Percentiles rank a stretch among this genome's conserved stretches.
These are phyloP conservation scores for Epinephelus cyanopodus DNA, from an alignment of 2,113 vertebrate species.

Conservation along the genomic window DNA sequence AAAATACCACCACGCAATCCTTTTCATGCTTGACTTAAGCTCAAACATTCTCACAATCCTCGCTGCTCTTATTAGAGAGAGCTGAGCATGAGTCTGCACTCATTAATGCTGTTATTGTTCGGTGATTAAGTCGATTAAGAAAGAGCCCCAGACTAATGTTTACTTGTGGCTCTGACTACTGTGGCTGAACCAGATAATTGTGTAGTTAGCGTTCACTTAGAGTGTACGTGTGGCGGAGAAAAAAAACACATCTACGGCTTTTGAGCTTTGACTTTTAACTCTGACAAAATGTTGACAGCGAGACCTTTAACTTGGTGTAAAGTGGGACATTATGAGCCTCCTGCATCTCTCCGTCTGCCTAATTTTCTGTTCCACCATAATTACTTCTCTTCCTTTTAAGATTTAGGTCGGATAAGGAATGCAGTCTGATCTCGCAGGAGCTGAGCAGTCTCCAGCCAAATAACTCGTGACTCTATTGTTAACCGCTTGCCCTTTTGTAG, in stretches of 20 bases:
- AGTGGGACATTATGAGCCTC: slow-evolving; percentile 9
- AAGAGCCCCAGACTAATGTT: slow-evolving; percentile 38
- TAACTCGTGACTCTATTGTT: slow-evolving; percentile 79
- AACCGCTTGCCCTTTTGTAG: slow-evolving; percentile 52
- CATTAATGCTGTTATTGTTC: slow-evolving; percentile 81
- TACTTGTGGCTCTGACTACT: slow-evolving; percentile 26
- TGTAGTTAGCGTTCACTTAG: not conserved
- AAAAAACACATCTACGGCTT: slow-evolving; percentile 5
- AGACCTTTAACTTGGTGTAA: slow-evolving; percentile 2
- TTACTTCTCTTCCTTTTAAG: slow-evolving; percentile 59
- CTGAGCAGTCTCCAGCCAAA: slow-evolving; percentile 64
- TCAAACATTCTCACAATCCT: slow-evolving; percentile 72
- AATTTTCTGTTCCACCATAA: slow-evolving; percentile 47
- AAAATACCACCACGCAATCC: slow-evolving; percentile 81
- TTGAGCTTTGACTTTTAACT: slow-evolving; percentile 19
- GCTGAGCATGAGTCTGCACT: slow-evolving; percentile 67
- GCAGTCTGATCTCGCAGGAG: slow-evolving; percentile 66
- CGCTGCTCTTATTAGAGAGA: slow-evolving; percentile 63
- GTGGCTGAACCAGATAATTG: not conserved
- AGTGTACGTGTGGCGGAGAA: not conserved
- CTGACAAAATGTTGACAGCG: not conserved
- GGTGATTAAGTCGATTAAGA: slow-evolving; percentile 70
- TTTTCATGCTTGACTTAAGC: slow-evolving; percentile 79
- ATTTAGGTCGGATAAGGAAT: slow-evolving; percentile 74
- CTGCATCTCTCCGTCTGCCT: slow-evolving; percentile 17